These are phyloP conservation scores for Folsomia manolachei DNA, from an alignment of 2,888 invertebrate species.

Conservation along the genomic window DNA sequence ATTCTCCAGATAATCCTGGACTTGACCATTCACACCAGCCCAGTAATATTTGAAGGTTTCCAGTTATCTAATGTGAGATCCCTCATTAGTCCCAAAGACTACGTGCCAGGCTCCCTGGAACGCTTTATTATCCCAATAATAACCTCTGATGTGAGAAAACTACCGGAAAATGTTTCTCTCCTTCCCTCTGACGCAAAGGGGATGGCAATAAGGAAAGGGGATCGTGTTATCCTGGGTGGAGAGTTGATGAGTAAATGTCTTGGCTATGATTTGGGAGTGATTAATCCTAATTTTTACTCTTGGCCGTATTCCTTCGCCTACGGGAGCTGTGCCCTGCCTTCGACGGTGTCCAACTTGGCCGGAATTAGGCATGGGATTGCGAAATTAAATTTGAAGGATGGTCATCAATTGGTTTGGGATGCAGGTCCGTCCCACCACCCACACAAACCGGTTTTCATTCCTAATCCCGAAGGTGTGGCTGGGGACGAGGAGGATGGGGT, in stretches of 20 bases:
- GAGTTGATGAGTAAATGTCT: constrained; percentile 42
- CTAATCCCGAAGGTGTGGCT: constrained; percentile 53
- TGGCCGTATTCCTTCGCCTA: constrained; percentile 57
- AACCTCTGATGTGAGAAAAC: constrained; percentile 5
- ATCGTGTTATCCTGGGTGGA: constrained; percentile 49
- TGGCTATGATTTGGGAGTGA: constrained; percentile 57
- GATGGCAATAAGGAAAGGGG: constrained; percentile 52
- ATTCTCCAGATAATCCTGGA: constrained; percentile 52
- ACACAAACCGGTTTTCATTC: constrained; percentile 57
- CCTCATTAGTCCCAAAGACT: constrained; percentile 23
- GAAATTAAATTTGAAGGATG: constrained; percentile 54
- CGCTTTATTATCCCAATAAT: constrained; percentile 31
- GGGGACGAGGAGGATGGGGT: constrained; percentile 57
- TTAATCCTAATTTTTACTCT: constrained; percentile 54
- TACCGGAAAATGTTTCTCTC: constrained; percentile 16
- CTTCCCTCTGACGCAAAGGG: constrained; percentile 12
- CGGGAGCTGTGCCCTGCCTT: constrained; percentile 53
- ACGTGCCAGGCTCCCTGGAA: constrained; percentile 25
- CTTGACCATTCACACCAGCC: constrained; percentile 47
- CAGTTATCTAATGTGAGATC: constrained; percentile 27
- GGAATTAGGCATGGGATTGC: constrained; percentile 52
- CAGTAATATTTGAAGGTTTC: constrained; percentile 23
- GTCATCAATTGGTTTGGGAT: constrained; percentile 52
- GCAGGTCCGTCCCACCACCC: constrained; percentile 53
- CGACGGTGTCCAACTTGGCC: constrained; percentile 13